Conservation (phyloP, 92 coral and sea anemone genomes). For the Porites divaricata region DNA sequence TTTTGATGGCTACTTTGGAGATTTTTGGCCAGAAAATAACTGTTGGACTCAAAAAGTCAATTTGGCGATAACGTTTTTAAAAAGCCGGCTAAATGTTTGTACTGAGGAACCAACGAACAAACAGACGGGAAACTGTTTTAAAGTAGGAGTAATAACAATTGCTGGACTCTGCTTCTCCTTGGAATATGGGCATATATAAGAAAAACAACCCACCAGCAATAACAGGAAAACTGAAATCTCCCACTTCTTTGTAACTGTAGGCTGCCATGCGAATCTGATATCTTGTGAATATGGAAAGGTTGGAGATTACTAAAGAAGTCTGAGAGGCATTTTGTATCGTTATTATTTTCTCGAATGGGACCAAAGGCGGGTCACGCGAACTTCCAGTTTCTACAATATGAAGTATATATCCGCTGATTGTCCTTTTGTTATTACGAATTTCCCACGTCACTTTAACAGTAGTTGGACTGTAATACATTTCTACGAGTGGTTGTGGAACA, state of each 20-base stretch:
- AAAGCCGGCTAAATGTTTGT: too few species aligned
- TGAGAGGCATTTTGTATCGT: background rate
- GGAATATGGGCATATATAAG: background rate
- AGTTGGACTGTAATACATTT: slow-evolving; percentile 1
- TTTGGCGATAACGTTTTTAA: too few species aligned
- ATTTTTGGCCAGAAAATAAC: too few species aligned
- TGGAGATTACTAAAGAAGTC: background rate
- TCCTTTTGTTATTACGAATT: background rate
- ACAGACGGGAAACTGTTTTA: too few species aligned
- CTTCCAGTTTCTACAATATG: slow-evolving; percentile 4
- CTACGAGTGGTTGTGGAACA: background rate
- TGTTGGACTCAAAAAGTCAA: too few species aligned
- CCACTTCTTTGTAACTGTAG: background rate
- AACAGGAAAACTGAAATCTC: slow-evolving; percentile 7
- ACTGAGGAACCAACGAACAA: too few species aligned
- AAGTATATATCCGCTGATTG: slow-evolving; percentile 1
- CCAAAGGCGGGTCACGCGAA: background rate
- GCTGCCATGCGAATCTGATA: slow-evolving; percentile 28
- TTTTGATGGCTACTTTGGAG: too few species aligned
- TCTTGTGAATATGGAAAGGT: slow-evolving; percentile 18
- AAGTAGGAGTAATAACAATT: too few species aligned
- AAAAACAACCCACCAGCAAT: slow-evolving; percentile 22
- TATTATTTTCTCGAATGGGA: background rate
- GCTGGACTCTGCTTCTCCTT: too few species aligned
- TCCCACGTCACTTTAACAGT: slow-evolving; percentile 30